Base-by-base conservation (phyloP, 2,888 invertebrate species). In the Eueremaeus valkanovi region DNA sequence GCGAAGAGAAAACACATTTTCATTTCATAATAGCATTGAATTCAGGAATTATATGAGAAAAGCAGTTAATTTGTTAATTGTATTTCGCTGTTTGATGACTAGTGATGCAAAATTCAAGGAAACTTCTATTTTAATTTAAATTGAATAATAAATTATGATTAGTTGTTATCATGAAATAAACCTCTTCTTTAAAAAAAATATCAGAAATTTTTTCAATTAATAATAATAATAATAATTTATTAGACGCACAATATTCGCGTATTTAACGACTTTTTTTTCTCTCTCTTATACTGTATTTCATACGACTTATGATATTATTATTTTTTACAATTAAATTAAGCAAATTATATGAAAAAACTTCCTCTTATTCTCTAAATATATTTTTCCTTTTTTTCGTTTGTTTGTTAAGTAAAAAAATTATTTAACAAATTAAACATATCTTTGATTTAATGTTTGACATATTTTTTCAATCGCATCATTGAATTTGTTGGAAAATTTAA, bases 21-120 rank as follows among this genome's bases (percentile, higher is more conserved):
- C 8, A 55, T 55, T 24, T 55, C 55, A 21, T 55, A 21, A 61
- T 61, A 61, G 13, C 61, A 61, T 61, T 61, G 61, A 61, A n/a
- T n/a, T n/a, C n/a, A n/a, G n/a, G n/a, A n/a, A n/a, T n/a, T n/a
- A n/a, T n/a, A n/a, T n/a, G n/a, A n/a, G n/a, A 61, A 61, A 29
- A 21, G 13, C 29, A 61, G 31, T 61, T 61, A 61, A 61, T 61
- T 61, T 61, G 24, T 61, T 61, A 61, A 61, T 61, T 61, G 61
- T 61, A 61, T 55, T 61, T 55, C 21, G 3, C 61, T 16, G 3
- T 61, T 61, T 61, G 61, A 61, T 61, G 27, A 61, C 61, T 61
- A 51, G 27, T 31, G 31, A 61, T 61, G 61, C 61, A 61, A 61
- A 61, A 61, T 18, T 61, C 61, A 61, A 61, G 61, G 61, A 61